Conservation (phyloP, 2,113 vertebrate species). For the Ascaphus truei region DNA sequence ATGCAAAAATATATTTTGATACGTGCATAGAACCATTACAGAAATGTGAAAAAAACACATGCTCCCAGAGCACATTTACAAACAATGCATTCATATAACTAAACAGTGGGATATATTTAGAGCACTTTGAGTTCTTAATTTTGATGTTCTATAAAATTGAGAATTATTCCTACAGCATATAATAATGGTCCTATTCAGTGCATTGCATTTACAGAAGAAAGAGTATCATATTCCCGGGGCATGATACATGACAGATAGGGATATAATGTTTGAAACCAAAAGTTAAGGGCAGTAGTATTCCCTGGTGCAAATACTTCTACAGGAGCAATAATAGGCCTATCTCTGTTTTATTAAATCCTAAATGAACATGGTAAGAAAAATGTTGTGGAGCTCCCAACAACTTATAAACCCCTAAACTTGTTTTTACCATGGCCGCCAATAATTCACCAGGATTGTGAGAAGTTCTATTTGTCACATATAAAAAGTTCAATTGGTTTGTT, state of each 20-base stretch:
- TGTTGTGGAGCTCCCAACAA: conserved; percentile 4
- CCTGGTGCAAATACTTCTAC: conserved; percentile 20
- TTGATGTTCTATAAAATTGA: too few relatives aligned
- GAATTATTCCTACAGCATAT: too few relatives aligned
- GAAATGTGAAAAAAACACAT: too few relatives aligned
- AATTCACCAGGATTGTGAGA: conserved; percentile 30
- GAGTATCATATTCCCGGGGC: conserved; percentile 1
- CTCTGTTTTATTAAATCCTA: conserved; percentile 31
- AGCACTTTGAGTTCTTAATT: too few relatives aligned
- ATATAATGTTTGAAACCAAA: conserved; percentile 10
- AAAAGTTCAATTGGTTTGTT: conserved; percentile 33
- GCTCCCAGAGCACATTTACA: too few relatives aligned
- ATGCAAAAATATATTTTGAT: too few relatives aligned
- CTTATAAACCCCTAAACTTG: conserved; percentile 18
- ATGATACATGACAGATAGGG: conserved; percentile 12
- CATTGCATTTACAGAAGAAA: conserved; percentile 14
- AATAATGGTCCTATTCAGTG: neutral
- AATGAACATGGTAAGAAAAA: conserved; percentile 30
- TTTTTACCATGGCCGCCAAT: conserved; percentile 16
- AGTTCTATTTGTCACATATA: conserved; percentile 28
- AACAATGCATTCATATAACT: too few relatives aligned
- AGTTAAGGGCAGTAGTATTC: conserved; percentile 22
- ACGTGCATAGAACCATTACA: too few relatives aligned
- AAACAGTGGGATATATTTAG: too few relatives aligned
- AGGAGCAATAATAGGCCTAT: conserved; percentile 26